Conservation (phyloP, 2,797 vertebrate species). For the Hyperoplus lanceolatus region DNA sequence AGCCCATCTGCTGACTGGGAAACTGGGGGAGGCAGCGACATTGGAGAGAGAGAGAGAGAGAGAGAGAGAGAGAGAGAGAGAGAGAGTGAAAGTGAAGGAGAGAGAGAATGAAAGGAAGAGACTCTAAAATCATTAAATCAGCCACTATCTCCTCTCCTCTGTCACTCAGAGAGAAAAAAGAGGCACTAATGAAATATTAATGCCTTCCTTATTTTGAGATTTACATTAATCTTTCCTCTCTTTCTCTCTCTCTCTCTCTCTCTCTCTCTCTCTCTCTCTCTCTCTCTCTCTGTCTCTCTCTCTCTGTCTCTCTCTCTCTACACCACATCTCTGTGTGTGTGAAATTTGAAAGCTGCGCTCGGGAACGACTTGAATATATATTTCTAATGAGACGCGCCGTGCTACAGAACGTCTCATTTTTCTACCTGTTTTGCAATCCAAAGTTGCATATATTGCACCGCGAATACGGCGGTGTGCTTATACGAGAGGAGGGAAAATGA, state of each 20-base stretch:
- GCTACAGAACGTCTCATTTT: slow-evolving; percentile 70
- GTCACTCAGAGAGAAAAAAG: slow-evolving; percentile 93
- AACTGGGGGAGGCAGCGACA: slow-evolving; percentile 85
- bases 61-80: slow-evolving; percentile 72
- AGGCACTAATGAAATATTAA: slow-evolving; percentile 98
- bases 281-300: slow-evolving; percentile 54
- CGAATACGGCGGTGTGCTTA: slow-evolving; percentile 44
- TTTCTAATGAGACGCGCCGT: slow-evolving; percentile 78
- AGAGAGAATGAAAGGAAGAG: slow-evolving; percentile 84
- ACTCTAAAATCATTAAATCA: slow-evolving; percentile 93
- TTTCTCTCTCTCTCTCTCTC: slow-evolving; percentile 61
- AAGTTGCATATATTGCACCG: slow-evolving; percentile 71
- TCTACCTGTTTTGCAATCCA: slow-evolving; percentile 80
- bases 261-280: slow-evolving; percentile 58
- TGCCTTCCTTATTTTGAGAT: slow-evolving; percentile 89
- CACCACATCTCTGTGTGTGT: slow-evolving; percentile 57
- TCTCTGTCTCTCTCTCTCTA: slow-evolving; percentile 53
- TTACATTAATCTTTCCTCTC: slow-evolving; percentile 87
- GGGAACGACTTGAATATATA: slow-evolving; percentile 73
- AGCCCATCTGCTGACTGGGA: slow-evolving; percentile 89
- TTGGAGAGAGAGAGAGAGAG: slow-evolving; percentile 71
- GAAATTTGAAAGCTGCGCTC: slow-evolving; percentile 68
- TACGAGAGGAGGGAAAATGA: slow-evolving; percentile 37
- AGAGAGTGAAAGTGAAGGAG: slow-evolving; percentile 80
- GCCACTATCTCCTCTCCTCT: slow-evolving; percentile 89